phyloP scores from a whole-genome alignment of 2,888 invertebrate genomes.

The Ormyrus nitidulus region DNA sequence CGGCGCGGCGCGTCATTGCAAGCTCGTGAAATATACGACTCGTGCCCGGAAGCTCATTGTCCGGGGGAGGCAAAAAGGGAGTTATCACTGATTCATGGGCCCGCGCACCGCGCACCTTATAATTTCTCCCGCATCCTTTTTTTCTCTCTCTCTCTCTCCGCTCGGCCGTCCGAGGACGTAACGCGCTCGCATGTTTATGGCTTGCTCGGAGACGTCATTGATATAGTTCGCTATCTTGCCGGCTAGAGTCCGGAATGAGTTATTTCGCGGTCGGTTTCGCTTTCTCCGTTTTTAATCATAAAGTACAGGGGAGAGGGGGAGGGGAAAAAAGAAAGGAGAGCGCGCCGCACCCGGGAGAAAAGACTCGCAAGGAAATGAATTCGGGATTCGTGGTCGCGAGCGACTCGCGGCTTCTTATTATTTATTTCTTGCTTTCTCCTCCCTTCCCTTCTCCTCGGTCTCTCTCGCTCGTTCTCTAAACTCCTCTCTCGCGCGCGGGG shows the following conservation, averaged over 20 bases:
- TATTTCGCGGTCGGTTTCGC: conserved; percentile 45
- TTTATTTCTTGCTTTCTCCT: conserved; percentile 55
- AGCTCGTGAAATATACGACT: conserved; percentile 54
- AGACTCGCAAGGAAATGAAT: conserved; percentile 33
- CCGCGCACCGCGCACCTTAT: conserved; percentile 17
- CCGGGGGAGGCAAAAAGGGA: conserved; percentile 27
- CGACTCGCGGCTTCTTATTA: conserved; percentile 55
- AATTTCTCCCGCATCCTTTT: conserved; percentile 1
- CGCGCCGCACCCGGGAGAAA: not conserved
- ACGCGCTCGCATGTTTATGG: conserved; percentile 34
- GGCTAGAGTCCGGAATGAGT: conserved; percentile 30
- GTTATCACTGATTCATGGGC: conserved; percentile 54
- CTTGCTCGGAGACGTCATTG: conserved; percentile 4
- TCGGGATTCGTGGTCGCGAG: conserved; percentile 14
- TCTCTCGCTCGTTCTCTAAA: not conserved
- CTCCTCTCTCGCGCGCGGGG: not conserved
- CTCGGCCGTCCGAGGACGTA: not conserved
- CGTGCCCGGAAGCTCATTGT: conserved; percentile 54
- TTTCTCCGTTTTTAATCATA: conserved; percentile 47
- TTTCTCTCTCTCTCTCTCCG: not conserved
- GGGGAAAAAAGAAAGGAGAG: not conserved
- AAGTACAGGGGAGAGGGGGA: not conserved
- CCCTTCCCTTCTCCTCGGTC: not conserved
- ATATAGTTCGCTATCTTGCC: conserved; percentile 8
- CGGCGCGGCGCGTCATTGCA: conserved; percentile 50